Evolutionary conservation across 2,888 invertebrate genomes (phyloP).

Genomic region (Buathra laborator): DNA sequence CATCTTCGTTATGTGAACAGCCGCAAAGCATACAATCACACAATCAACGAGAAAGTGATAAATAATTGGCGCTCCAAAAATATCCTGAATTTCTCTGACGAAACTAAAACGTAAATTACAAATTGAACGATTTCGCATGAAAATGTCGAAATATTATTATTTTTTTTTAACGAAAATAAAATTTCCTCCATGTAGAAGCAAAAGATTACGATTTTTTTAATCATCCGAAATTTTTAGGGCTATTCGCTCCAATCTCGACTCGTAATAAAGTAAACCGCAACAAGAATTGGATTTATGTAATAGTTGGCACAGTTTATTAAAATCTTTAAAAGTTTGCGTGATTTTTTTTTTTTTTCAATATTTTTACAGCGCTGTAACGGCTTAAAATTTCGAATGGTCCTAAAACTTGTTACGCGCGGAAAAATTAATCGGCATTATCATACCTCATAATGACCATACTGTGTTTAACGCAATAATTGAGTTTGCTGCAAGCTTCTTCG

Average conservation of each 20-base stretch:
- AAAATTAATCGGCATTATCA: neutral
- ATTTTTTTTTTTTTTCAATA: no score
- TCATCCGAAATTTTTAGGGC: no score
- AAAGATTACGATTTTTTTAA: no score
- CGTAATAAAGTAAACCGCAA: no score
- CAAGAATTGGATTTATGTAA: no score
- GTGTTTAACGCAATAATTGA: slow-evolving; percentile 72
- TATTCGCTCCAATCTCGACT: no score
- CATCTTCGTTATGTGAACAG: slow-evolving; percentile 77
- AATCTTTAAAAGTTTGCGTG: no score
- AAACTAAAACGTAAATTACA: slow-evolving; percentile 72
- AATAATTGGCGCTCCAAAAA: slow-evolving; percentile 75
- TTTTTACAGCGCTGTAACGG: no score
- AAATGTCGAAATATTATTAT: neutral
- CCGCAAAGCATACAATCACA: slow-evolving; percentile 76
- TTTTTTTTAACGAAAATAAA: neutral
- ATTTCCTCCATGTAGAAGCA: neutral
- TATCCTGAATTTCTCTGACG: slow-evolving; percentile 73
- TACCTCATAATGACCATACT: slow-evolving; percentile 73
- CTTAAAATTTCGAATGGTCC: no score
- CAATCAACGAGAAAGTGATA: slow-evolving; percentile 77
- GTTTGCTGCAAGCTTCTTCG: slow-evolving; percentile 46
- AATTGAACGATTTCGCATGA: no score
- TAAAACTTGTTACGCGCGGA: no score
- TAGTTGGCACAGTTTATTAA: no score